Conservation (phyloP, 2,113 vertebrate species). For the Malaclemys terrapin region DNA sequence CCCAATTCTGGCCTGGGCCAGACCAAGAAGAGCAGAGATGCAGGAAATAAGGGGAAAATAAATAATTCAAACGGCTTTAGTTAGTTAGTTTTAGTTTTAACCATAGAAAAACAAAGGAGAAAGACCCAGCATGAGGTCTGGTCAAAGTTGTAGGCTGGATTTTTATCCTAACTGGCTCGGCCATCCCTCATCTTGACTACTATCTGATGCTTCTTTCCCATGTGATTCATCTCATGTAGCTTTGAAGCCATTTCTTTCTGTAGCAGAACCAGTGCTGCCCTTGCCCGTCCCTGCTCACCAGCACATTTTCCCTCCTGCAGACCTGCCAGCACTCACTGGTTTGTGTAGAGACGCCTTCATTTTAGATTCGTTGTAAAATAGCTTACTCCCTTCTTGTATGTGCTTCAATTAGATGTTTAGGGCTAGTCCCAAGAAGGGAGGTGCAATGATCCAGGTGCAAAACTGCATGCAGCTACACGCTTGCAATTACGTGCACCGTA, state of each 20-base stretch:
- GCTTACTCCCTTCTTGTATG: slow-evolving; percentile 45
- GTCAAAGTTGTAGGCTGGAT: background rate
- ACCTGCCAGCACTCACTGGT: slow-evolving; percentile 35
- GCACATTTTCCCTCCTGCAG: background rate
- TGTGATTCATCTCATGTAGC: background rate
- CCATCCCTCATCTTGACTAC: background rate
- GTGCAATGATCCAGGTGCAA: slow-evolving; percentile 70
- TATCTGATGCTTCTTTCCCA: background rate
- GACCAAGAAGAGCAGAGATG: background rate
- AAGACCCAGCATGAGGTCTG: background rate
- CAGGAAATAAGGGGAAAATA: background rate
- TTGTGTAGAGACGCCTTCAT: slow-evolving; percentile 39
- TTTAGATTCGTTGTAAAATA: slow-evolving; percentile 32
- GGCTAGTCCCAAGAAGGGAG: slow-evolving; percentile 57
- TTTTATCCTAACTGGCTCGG: background rate
- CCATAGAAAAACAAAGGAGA: rapidly evolving
- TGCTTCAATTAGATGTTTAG: slow-evolving; percentile 51
- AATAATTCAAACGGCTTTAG: background rate
- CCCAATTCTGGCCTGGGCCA: background rate
- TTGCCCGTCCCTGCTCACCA: slow-evolving; percentile 7
- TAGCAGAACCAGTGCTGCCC: slow-evolving; percentile 21
- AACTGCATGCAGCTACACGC: slow-evolving; percentile 51
- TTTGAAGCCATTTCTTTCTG: slow-evolving; percentile 20
- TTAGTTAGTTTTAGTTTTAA: background rate
- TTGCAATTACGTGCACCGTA: slow-evolving; percentile 51